Conservation (phyloP, 2,888 invertebrate species). For the Eupelmus urozonus region DNA sequence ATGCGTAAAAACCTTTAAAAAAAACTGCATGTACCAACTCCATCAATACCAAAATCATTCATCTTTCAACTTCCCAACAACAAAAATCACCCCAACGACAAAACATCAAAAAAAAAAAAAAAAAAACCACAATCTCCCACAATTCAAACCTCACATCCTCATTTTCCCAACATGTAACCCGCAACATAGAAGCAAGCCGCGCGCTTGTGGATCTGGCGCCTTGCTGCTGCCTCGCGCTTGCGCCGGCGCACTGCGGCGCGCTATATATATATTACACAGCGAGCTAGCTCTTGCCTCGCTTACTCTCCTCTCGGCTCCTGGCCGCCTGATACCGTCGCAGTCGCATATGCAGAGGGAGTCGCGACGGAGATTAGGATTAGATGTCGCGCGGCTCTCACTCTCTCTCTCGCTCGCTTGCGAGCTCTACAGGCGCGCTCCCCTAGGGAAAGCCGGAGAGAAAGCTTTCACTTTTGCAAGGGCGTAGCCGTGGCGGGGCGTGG, state of each 20-base stretch:
- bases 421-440: background rate
- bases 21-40: too few species aligned
- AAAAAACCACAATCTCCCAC: too few species aligned
- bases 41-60: too few species aligned
- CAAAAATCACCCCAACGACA: too few species aligned
- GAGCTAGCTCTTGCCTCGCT: background rate
- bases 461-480: slow-evolving; percentile 55
- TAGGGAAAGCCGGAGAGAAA: background rate
- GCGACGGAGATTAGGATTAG: slow-evolving; percentile 61
- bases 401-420: background rate
- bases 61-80: too few species aligned
- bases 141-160: too few species aligned
- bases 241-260: slow-evolving; percentile 4
- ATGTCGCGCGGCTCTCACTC: slow-evolving; percentile 46
- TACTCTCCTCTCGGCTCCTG: slow-evolving; percentile 58
- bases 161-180: too few species aligned
- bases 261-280: background rate
- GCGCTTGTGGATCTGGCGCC: too few species aligned
- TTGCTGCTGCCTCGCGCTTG: too few species aligned
- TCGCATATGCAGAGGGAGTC: slow-evolving; percentile 67
- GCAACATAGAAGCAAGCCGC: too few species aligned
- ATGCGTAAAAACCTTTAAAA: too few species aligned
- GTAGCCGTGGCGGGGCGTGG: slow-evolving; percentile 42
- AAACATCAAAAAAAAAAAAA: too few species aligned
- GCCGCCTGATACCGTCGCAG: slow-evolving; percentile 63